These are phyloP conservation scores for Sisyra nigra DNA, from an alignment of 2,888 invertebrate genomes.

Conservation along the genomic window DNA sequence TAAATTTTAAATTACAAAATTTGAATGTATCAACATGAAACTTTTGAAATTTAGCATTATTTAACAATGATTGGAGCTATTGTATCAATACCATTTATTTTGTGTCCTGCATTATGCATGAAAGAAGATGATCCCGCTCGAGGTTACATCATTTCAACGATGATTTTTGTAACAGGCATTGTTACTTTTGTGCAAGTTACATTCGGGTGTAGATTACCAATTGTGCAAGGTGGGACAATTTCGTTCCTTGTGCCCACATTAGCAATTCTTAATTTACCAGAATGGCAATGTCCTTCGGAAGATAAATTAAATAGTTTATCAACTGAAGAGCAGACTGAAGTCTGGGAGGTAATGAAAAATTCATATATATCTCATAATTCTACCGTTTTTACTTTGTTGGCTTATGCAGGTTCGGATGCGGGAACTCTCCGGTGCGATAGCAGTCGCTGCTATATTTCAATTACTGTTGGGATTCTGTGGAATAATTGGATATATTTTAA, in stretches of 20 bases:
- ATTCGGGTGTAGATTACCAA: conserved; percentile 57
- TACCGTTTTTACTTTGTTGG: not conserved
- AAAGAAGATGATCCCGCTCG: conserved; percentile 53
- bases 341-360: conserved; percentile 42
- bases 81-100: conserved; percentile 64
- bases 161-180: conserved; percentile 68
- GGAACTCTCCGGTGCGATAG: conserved; percentile 69
- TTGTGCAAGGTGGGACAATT: conserved; percentile 65
- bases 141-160: conserved; percentile 63
- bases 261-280: conserved; percentile 52
- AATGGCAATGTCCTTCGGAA: conserved; percentile 50
- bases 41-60: conserved; percentile 42
- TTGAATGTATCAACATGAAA: conserved; percentile 4
- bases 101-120: conserved; percentile 70
- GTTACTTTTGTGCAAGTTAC: conserved; percentile 59
- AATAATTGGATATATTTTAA: conserved; percentile 54
- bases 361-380: not conserved
- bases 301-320: conserved; percentile 36
- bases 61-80: conserved; percentile 76
- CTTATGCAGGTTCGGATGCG: conserved; percentile 40
- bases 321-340: conserved; percentile 33
- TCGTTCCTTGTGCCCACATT: conserved; percentile 65
- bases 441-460: conserved; percentile 61
- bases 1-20: conserved; percentile 2
- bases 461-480: conserved; percentile 58